phyloP scores from a whole-genome alignment of 2,888 invertebrate species.

The Heliothis peltigera region DNA sequence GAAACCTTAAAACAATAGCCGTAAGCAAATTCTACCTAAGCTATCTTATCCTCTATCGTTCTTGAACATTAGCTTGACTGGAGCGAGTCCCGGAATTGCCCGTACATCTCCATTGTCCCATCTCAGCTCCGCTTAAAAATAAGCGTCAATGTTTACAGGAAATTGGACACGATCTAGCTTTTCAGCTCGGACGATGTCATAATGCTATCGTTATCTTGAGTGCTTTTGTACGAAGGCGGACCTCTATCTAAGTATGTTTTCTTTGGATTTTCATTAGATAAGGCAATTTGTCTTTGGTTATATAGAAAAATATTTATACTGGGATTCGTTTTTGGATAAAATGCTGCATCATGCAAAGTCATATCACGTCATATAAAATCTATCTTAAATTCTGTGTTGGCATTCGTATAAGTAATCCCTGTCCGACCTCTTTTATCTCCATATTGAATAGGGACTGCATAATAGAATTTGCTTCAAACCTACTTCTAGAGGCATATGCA shows the following conservation, averaged over 20 bases:
- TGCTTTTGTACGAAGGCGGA: slow-evolving; percentile 31
- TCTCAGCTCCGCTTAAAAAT: slow-evolving; percentile 47
- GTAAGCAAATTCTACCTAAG: neutral
- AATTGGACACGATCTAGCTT: slow-evolving; percentile 51
- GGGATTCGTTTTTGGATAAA: neutral
- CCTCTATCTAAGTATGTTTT: slow-evolving; percentile 18
- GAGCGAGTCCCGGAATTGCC: slow-evolving; percentile 24
- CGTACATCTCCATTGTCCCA: slow-evolving; percentile 18
- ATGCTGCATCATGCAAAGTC: neutral
- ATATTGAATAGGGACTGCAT: neutral
- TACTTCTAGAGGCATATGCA: neutral
- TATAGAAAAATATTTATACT: neutral
- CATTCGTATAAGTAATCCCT: too few species aligned
- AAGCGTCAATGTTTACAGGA: slow-evolving; percentile 47
- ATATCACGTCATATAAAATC: neutral
- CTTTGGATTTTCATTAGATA: slow-evolving; percentile 19
- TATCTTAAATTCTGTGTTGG: too few species aligned
- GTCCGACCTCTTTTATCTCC: too few species aligned
- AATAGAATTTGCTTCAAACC: neutral
- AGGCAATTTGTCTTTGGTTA: neutral
- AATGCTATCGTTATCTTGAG: slow-evolving; percentile 41
- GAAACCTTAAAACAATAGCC: neutral
- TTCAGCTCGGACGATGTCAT: slow-evolving; percentile 27
- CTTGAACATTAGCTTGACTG: slow-evolving; percentile 47
- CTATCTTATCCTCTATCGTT: neutral